Percentiles rank a stretch among this genome's conserved stretches.
These are phyloP conservation scores for Callosobruchus maculatus DNA, from an alignment of 2,888 invertebrate genomes.

Conservation along the genomic window DNA sequence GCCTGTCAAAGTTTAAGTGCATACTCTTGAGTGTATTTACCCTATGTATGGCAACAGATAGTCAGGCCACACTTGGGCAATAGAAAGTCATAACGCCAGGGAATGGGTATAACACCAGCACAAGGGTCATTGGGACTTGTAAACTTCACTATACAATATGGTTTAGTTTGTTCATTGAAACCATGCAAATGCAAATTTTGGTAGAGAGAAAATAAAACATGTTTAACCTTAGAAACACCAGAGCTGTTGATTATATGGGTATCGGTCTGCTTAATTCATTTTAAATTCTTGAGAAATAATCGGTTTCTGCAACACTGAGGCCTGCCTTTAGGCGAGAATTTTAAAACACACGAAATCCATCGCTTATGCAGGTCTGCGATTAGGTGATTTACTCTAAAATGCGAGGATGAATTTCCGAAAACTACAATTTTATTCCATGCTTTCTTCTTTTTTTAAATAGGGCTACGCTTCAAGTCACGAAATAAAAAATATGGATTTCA, in stretches of 20 bases:
- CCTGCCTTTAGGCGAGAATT: neutral
- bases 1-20: too few relatives aligned
- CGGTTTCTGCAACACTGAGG: neutral
- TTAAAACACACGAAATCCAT: slow-evolving; percentile 28
- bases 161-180: too few relatives aligned
- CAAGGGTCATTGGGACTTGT: too few relatives aligned
- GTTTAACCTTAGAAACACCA: neutral
- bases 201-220: neutral
- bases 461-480: neutral
- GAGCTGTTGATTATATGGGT: neutral
- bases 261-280: neutral
- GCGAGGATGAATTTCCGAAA: neutral
- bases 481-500: neutral
- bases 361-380: slow-evolving; percentile 30
- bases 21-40: too few relatives aligned
- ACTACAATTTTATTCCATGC: neutral
- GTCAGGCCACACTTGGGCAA: too few relatives aligned
- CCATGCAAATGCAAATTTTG: too few relatives aligned
- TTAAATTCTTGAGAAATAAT: neutral
- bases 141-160: too few relatives aligned
- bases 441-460: neutral
- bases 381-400: slow-evolving; percentile 29
- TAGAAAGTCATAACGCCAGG: too few relatives aligned
- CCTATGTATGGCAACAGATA: too few relatives aligned
- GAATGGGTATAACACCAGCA: too few relatives aligned